phyloP scores from a whole-genome alignment of 2,113 vertebrate species.

The Catagonus wagneri region DNA sequence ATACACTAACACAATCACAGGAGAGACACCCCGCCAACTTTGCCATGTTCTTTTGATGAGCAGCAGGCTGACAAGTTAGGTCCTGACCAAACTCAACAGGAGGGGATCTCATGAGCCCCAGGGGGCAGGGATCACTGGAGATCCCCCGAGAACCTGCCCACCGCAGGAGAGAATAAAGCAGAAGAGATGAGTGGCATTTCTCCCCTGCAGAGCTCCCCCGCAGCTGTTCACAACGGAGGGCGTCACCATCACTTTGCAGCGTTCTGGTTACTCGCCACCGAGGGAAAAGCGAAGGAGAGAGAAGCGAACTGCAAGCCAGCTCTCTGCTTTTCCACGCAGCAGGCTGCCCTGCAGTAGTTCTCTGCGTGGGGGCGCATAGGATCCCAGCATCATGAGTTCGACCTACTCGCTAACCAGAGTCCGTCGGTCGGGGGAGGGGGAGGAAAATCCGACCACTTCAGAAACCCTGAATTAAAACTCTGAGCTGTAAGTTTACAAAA shows the following conservation, averaged over 20 bases:
- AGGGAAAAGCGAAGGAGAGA: not conserved
- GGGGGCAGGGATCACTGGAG: not conserved
- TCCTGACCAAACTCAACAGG: not conserved
- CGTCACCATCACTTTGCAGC: not conserved
- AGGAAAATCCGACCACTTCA: not conserved
- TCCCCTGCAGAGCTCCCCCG: too few species aligned
- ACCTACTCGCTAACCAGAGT: not conserved
- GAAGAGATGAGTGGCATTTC: not conserved
- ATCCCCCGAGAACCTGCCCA: not conserved
- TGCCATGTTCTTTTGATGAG: not conserved
- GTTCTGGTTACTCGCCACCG: not conserved
- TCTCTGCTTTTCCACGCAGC: not conserved
- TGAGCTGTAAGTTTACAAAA: too few species aligned
- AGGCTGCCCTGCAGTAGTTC: not conserved
- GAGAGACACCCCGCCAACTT: not conserved
- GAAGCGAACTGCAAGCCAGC: not conserved
- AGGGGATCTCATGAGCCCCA: not conserved
- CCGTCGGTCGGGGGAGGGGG: not conserved
- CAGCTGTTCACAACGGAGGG: not conserved
- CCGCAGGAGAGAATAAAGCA: not conserved
- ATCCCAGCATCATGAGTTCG: too few species aligned
- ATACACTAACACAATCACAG: rapidly evolving
- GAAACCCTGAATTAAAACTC: not conserved
- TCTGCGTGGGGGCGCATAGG: not conserved
- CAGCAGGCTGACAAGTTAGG: not conserved